Evolutionary conservation across 2,113 vertebrate species (phyloP).

Genomic region (Bombycilla garrulus): DNA sequence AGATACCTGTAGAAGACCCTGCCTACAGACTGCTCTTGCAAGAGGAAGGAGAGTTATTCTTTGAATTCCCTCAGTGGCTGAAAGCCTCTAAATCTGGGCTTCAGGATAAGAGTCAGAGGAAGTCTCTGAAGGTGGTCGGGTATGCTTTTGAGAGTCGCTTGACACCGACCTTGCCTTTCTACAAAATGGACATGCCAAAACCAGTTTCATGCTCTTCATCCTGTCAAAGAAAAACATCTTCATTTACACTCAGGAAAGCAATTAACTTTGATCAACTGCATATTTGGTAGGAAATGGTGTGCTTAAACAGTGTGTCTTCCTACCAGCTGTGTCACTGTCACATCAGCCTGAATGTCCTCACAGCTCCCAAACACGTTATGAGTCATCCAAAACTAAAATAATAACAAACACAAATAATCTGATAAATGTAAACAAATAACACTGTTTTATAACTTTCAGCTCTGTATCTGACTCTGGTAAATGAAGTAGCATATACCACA

Average conservation of each 20-base stretch:
- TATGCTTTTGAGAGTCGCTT: not conserved
- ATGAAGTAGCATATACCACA: not conserved
- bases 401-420: not conserved
- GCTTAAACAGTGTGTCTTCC: not conserved
- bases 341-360: not conserved
- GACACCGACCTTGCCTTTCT: accelerated
- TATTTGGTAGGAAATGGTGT: not conserved
- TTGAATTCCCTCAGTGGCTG: not conserved
- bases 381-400: not conserved
- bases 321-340: not conserved
- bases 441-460: not conserved
- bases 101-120: not conserved
- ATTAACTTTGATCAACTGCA: not conserved
- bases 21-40: not conserved
- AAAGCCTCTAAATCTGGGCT: not conserved
- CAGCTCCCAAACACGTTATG: accelerated
- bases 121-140: not conserved
- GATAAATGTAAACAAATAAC: not conserved
- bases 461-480: not conserved
- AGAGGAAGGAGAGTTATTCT: not conserved
- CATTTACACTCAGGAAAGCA: not conserved
- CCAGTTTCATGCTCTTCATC: not conserved
- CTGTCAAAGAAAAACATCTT: not conserved
- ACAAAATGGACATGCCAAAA: not conserved
- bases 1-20: not conserved